These are phyloP conservation scores for Aricia artaxerxes DNA, from an alignment of 2,888 invertebrate species.

Conservation along the genomic window DNA sequence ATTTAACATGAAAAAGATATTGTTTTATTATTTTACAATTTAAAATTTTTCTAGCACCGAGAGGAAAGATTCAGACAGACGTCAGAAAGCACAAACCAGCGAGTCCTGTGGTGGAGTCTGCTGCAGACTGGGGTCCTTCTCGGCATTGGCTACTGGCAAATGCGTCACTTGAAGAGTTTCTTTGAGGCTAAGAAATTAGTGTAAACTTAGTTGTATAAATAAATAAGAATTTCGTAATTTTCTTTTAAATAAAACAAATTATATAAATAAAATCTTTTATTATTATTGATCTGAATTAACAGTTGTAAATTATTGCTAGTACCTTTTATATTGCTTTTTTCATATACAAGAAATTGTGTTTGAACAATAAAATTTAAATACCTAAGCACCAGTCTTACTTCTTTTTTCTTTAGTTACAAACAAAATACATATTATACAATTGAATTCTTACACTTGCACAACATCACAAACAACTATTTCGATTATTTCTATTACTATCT, in stretches of 20 bases:
- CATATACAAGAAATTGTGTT: background rate
- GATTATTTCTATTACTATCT: no score
- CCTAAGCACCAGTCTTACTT: background rate
- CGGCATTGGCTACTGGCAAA: conserved; percentile 98
- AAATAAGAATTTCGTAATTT: conserved; percentile 26
- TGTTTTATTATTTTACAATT: background rate
- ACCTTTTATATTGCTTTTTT: background rate
- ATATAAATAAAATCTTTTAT: conserved; percentile 17
- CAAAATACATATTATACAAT: background rate
- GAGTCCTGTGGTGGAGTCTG: conserved; percentile 98
- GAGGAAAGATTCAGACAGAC: conserved; percentile 98
- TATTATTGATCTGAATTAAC: conserved; percentile 6
- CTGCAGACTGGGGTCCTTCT: conserved; percentile 94
- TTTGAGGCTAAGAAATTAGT: conserved; percentile 99
- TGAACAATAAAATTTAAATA: conserved; percentile 6
- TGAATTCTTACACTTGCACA: background rate
- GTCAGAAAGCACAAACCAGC: conserved; percentile 97
- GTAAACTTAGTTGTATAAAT: conserved; percentile 62
- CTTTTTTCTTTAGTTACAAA: background rate
- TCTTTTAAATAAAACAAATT: conserved; percentile 33
- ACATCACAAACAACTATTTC: background rate
- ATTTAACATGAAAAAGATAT: no score
- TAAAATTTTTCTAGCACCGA: conserved; percentile 85
- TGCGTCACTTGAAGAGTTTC: conserved; percentile 99
- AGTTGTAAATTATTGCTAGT: conserved; percentile 12